A percentile compares a stretch with the other conserved stretches of the same genome.
These are phyloP conservation scores for Eupelmus urozonus DNA, from an alignment of 2,888 invertebrate species.

Conservation along the genomic window DNA sequence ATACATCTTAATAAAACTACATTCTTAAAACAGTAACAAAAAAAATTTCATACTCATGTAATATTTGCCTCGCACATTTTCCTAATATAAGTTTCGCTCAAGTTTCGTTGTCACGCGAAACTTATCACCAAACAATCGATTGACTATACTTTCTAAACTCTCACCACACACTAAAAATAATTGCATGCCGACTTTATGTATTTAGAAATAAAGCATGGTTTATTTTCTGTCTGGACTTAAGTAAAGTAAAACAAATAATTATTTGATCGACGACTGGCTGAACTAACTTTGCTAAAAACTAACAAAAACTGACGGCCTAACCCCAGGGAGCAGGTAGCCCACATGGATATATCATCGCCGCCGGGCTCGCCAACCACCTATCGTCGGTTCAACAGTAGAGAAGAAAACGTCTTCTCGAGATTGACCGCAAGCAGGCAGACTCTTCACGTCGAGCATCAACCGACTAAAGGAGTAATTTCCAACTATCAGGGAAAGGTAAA, in stretches of 20 bases:
- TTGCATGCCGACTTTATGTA: slow-evolving; percentile 6
- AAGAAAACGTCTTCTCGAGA: slow-evolving; percentile 88
- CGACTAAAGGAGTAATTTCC: slow-evolving; percentile 79
- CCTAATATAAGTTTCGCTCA: slow-evolving; percentile 13
- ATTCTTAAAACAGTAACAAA: slow-evolving; percentile 29
- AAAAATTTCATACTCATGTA: slow-evolving; percentile 24
- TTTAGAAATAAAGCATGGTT: slow-evolving; percentile 36
- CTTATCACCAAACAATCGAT: slow-evolving; percentile 7
- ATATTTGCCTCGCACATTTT: slow-evolving; percentile 26
- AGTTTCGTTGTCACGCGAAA: neutral
- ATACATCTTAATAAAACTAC: slow-evolving; percentile 39
- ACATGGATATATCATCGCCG: slow-evolving; percentile 81
- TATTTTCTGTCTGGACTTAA: slow-evolving; percentile 23
- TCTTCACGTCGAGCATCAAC: slow-evolving; percentile 78
- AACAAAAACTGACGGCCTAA: slow-evolving; percentile 74
- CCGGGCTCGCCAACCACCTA: slow-evolving; percentile 81
- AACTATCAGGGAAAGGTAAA: slow-evolving; percentile 80
- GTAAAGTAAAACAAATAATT: slow-evolving; percentile 27
- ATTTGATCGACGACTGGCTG: slow-evolving; percentile 16
- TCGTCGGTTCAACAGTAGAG: slow-evolving; percentile 78
- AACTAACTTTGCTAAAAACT: slow-evolving; percentile 58
- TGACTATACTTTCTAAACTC: slow-evolving; percentile 27
- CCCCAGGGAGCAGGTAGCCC: slow-evolving; percentile 78
- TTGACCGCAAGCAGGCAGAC: slow-evolving; percentile 81
- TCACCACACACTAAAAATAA: slow-evolving; percentile 10